Base-by-base conservation (phyloP, 2,113 vertebrate genomes). In the Oenanthe melanoleuca region DNA sequence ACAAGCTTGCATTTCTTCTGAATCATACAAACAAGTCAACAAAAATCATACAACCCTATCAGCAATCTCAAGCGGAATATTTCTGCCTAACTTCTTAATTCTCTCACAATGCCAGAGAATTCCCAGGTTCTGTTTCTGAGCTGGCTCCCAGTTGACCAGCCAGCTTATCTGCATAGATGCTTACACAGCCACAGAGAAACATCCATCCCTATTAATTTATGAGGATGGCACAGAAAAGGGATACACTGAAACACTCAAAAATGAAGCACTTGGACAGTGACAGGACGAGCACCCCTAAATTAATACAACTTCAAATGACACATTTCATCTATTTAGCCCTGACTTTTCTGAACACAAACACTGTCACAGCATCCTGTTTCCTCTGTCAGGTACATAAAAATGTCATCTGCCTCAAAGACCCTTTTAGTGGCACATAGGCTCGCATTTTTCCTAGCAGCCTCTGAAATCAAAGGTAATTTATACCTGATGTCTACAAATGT, bases 151-250 rank as follows among this genome's bases (percentile, higher is more conserved):
- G 70, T 13, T 79, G 87, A 79, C 34, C 57, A 85, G 45, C 9
- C 81, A 79, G 79, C 21, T 86, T 80, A 80, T 86, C 72, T 15
- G 34, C 81, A 89, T 87, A 94, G 89, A 83, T 71, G 73, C 50
- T 78, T 70, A 78, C 81, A 34, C 33, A 64, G 69, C 33, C 77
- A 78, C 5, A 28, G 52, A 86, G 61, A 57, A 87, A 89, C 9
- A 64, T 3, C 57, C 64, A 10, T 64, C 70, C 40, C 81, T 45
- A 31, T 5, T 37, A 37, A 82, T 34, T 56, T 19, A 16, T 14
- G 40, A 85, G 45, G 15, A 53, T 38, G n/a, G 66, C 79, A 86
- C n/a, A 81, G 37, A 69, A 71, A 80, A 69, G 12, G 20, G n/a
- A 29, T 9, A 9, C 5, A 38, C 29, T 14, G 63, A 65, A 95